Conservation (phyloP, 2,888 invertebrate genomes). For the Tiliacea citrago region DNA sequence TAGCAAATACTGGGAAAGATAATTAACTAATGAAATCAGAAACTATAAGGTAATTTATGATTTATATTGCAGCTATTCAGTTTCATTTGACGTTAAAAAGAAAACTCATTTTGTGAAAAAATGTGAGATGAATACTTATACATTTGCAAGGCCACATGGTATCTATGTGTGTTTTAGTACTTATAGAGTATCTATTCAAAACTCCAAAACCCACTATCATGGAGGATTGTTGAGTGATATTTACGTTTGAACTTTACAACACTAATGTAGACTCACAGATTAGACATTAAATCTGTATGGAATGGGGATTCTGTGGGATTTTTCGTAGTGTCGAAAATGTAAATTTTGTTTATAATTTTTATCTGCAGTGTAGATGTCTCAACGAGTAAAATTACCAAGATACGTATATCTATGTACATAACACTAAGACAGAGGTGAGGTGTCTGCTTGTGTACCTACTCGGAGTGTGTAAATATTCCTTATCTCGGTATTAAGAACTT, state of each 20-base stretch:
- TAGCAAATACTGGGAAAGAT: conserved; percentile 53
- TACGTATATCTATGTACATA: conserved; percentile 87
- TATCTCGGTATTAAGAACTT: conserved; percentile 90
- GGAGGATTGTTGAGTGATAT: conserved; percentile 57
- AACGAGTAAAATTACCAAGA: conserved; percentile 87
- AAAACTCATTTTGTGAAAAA: background rate
- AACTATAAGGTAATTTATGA: conserved; percentile 33
- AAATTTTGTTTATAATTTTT: conserved; percentile 84
- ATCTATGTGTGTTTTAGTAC: conserved; percentile 40
- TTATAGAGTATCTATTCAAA: conserved; percentile 37
- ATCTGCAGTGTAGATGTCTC: conserved; percentile 85
- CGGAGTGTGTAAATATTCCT: conserved; percentile 88
- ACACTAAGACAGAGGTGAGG: conserved; percentile 87
- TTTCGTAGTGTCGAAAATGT: conserved; percentile 75
- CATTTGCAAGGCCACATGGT: conserved; percentile 29
- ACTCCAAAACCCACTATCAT: conserved; percentile 60
- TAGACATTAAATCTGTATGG: conserved; percentile 68
- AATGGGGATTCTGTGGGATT: conserved; percentile 72
- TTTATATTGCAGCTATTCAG: background rate
- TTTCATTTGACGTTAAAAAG: background rate
- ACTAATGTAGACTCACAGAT: conserved; percentile 70
- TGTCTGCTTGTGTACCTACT: conserved; percentile 83
- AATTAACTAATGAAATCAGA: conserved; percentile 40
- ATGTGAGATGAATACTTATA: background rate
- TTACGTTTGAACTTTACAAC: conserved; percentile 67